Base-by-base conservation (phyloP, 2,797 vertebrate species). In the Brotula barbata region DNA sequence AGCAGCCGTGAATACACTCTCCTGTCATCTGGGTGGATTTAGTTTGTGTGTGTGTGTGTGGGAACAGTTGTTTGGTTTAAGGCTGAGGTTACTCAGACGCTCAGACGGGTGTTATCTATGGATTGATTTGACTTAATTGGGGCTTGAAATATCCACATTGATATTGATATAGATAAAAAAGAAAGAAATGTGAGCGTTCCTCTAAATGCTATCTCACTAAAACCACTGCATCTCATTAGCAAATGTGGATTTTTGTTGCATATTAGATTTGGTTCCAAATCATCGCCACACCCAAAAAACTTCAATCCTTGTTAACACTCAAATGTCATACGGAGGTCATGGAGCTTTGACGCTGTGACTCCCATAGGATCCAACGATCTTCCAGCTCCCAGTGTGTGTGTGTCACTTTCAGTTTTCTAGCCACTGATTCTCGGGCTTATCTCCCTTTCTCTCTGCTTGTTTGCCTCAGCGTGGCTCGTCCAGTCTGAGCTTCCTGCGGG, bases 21-120 rank as follows among this genome's bases (percentile, higher is more conserved):
- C n/a, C n/a, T n/a, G n/a, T n/a, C n/a, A n/a, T n/a, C n/a, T 28
- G 25, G 25, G 7, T 28, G 25, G 7, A 28, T 28, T 28, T 4
- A 28, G 25, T 28, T 28, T 28, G 25, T 4, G 25, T 7, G 3
- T 7, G 25, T 3, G 7, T 28, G 4, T 28, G 25, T 28, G 3
- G 34, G 22, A 55, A 49, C 40, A 39, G 37, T 41, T 22, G 34
- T 66, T 64, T 40, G 36, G 34, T 64, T 73, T 72, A 78, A 78
- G 73, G 69, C 59, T 13, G 37, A 46, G 58, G 46, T 56, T 63
- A 21, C 23, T 46, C 56, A 52, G 61, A 65, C 53, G 47, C 71
- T 68, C 12, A 45, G 17, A 25, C 11, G 25, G 6, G 53, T 36
- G 41, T 59, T 23, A 33, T 34, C 20, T 25, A 19, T 44, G 40